Conservation (phyloP, 2,888 invertebrate genomes). For the Ypsolopha scabrella region DNA sequence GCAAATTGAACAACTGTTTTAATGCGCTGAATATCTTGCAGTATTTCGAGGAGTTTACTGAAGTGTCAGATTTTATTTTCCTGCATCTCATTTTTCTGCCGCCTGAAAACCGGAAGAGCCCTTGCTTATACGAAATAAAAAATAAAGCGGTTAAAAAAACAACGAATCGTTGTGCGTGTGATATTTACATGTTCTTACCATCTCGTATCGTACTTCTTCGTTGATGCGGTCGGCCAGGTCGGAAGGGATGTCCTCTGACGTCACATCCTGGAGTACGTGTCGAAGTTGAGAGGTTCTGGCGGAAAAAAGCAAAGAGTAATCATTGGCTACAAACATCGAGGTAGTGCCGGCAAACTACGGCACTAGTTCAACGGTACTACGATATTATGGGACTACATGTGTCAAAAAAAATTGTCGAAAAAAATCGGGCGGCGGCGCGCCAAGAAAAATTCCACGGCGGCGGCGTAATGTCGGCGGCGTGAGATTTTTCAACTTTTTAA, state of each 20-base stretch:
- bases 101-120: slow-evolving; percentile 50
- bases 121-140: slow-evolving; percentile 28
- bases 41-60: slow-evolving; percentile 53
- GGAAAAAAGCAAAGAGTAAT: too few species aligned
- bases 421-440: too few species aligned
- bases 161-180: slow-evolving; percentile 13
- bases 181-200: slow-evolving; percentile 75
- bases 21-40: slow-evolving; percentile 61
- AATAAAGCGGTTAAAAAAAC: slow-evolving; percentile 16
- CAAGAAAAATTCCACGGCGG: too few species aligned
- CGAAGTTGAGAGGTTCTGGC: slow-evolving; percentile 78
- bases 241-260: slow-evolving; percentile 91
- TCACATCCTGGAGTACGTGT: slow-evolving; percentile 89
- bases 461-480: too few species aligned
- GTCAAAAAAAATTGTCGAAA: too few species aligned
- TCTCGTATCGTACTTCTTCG: slow-evolving; percentile 94
- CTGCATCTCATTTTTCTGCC: slow-evolving; percentile 65
- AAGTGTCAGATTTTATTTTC: slow-evolving; percentile 58
- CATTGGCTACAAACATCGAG: too few species aligned
- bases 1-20: slow-evolving; percentile 66
- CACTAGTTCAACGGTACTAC: too few species aligned
- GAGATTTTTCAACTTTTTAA: too few species aligned
- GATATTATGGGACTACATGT: too few species aligned
- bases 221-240: slow-evolving; percentile 89
- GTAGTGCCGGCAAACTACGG: too few species aligned